Evolutionary conservation across 2,888 invertebrate genomes (phyloP).

Genomic region (Himalopsyche kuldschensis): DNA sequence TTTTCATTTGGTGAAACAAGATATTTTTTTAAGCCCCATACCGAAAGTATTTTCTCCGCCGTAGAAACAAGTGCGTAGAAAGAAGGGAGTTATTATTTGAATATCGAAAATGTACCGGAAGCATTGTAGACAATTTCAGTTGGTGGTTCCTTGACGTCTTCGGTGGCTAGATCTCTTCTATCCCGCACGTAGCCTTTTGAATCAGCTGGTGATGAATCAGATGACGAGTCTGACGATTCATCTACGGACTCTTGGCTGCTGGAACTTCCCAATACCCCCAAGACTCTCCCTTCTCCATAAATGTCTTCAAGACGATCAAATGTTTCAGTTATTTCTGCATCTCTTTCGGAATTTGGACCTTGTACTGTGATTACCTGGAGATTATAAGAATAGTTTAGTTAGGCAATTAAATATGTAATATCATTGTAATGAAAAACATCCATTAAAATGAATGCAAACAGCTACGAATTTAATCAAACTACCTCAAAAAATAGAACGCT

Average conservation of each 20-base stretch:
- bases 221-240: slow-evolving; percentile 45
- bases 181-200: neutral
- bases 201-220: slow-evolving; percentile 44
- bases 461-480: too few relatives aligned
- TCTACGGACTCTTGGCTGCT: slow-evolving; percentile 43
- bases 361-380: slow-evolving; percentile 59
- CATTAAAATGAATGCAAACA: too few relatives aligned
- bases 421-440: neutral
- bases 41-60: too few relatives aligned
- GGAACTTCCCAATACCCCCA: slow-evolving; percentile 59
- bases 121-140: slow-evolving; percentile 30
- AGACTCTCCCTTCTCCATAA: slow-evolving; percentile 60
- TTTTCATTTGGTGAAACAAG: too few relatives aligned
- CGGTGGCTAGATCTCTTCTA: slow-evolving; percentile 42
- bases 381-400: neutral
- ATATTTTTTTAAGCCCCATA: too few relatives aligned
- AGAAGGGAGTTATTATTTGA: too few relatives aligned
- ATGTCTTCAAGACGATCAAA: slow-evolving; percentile 61
- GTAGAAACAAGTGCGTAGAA: too few relatives aligned
- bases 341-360: slow-evolving; percentile 63
- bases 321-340: slow-evolving; percentile 61
- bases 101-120: slow-evolving; percentile 13
- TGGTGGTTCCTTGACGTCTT: slow-evolving; percentile 40
- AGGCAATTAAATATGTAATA: neutral
- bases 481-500: too few relatives aligned